These are phyloP conservation scores for Lutjanus erythropterus DNA, from an alignment of 2,113 vertebrate species.

Conservation along the genomic window DNA sequence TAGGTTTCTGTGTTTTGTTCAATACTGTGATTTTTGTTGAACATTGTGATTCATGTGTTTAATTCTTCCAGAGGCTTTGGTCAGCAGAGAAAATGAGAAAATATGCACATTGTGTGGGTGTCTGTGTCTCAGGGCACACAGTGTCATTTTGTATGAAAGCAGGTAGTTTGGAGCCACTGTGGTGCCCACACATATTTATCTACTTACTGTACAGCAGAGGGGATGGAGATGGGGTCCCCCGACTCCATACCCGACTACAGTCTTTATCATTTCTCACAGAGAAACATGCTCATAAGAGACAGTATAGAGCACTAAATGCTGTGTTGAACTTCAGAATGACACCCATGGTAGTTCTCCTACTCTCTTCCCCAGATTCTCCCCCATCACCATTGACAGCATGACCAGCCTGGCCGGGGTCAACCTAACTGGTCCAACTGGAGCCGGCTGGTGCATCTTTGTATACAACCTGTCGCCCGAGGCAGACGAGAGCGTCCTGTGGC, in stretches of 20 bases:
- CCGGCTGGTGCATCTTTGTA: constrained; percentile 98
- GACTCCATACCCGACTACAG: constrained; percentile 65
- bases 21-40: constrained; percentile 84
- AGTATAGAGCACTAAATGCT: constrained; percentile 68
- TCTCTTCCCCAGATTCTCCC: constrained; percentile 93
- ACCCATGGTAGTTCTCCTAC: constrained; percentile 93
- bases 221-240: constrained; percentile 74
- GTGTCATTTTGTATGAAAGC: constrained; percentile 72
- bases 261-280: constrained; percentile 64
- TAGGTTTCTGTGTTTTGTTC: constrained; percentile 88
- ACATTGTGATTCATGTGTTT: constrained; percentile 84
- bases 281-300: constrained; percentile 55
- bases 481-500: constrained; percentile 97
- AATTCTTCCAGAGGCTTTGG: constrained; percentile 84
- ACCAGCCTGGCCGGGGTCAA: constrained; percentile 91
- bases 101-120: constrained; percentile 80
- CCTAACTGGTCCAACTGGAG: constrained; percentile 87
- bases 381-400: constrained; percentile 94
- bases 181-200: constrained; percentile 72
- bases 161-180: constrained; percentile 77
- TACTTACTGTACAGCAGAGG: constrained; percentile 74
- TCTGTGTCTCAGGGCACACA: constrained; percentile 71
- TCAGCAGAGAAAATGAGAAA: constrained; percentile 81
- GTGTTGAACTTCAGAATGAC: constrained; percentile 88
- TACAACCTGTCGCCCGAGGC: constrained; percentile 97